phyloP scores from a whole-genome alignment of 1,140 invertebrate species.

The Eueides isabella region DNA sequence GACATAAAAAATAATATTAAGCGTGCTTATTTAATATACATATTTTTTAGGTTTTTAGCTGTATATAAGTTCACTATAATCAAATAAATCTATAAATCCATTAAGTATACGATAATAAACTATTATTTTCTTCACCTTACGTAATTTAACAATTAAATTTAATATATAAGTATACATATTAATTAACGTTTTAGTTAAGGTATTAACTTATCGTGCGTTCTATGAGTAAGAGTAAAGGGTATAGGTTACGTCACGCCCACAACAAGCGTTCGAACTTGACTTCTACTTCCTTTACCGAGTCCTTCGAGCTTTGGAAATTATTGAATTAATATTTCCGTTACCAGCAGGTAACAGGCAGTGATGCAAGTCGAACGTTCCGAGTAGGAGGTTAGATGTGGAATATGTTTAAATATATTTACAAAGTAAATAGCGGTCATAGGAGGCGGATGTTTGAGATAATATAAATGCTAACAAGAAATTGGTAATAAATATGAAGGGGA shows the following conservation, averaged over 20 bases:
- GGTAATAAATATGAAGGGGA: too few species aligned
- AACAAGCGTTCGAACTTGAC: conserved; percentile 9
- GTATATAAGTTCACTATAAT: too few species aligned
- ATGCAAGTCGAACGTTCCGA: conserved; percentile 29
- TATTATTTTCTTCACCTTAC: neutral
- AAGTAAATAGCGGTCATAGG: conserved; percentile 19
- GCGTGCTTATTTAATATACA: too few species aligned
- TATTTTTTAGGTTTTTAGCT: too few species aligned
- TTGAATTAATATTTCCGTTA: conserved; percentile 40
- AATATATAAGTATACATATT: neutral
- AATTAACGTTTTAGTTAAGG: conserved; percentile 13
- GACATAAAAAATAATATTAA: too few species aligned
- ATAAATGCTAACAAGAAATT: too few species aligned
- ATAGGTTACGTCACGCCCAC: conserved; percentile 18
- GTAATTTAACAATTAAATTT: neutral
- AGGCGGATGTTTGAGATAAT: neutral
- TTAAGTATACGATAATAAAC: neutral
- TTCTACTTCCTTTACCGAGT: conserved; percentile 31
- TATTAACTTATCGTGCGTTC: neutral
- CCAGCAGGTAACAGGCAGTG: conserved; percentile 25
- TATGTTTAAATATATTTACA: conserved; percentile 32
- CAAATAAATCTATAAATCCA: neutral
- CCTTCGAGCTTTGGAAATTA: conserved; percentile 37
- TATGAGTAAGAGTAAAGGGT: conserved; percentile 10
- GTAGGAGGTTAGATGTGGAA: conserved; percentile 28